A percentile compares a stretch with the other conserved stretches of the same genome.
These are phyloP conservation scores for Zosterops japonicus DNA, from an alignment of 2,113 vertebrate genomes.

Conservation along the genomic window DNA sequence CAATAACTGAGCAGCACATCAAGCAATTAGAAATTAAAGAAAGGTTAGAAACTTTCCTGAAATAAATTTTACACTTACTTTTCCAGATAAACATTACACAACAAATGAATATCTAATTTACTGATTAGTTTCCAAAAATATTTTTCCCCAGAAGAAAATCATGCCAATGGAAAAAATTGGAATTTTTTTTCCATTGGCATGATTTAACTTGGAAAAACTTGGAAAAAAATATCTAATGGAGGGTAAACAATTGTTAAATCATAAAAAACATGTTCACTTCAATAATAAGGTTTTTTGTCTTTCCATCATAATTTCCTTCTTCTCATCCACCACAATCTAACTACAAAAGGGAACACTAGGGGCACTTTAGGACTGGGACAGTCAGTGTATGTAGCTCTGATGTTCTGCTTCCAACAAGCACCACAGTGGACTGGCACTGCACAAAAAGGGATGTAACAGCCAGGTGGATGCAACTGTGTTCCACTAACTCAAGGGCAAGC, in stretches of 20 bases:
- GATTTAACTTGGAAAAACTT: not conserved
- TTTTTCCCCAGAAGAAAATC: not conserved
- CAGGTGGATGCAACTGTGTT: not conserved
- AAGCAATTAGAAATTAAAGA: not conserved
- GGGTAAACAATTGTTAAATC: not conserved
- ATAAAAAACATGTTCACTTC: not conserved
- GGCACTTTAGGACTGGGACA: not conserved
- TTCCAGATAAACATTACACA: not conserved
- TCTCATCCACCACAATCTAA: not conserved
- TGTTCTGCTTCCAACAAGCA: not conserved
- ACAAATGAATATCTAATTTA: not conserved
- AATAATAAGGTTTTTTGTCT: rapidly evolving
- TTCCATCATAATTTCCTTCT: not conserved
- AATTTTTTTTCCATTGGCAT: not conserved
- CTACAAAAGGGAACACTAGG: not conserved
- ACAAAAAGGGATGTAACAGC: not conserved
- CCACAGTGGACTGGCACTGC: rapidly evolving
- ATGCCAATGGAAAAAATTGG: not conserved
- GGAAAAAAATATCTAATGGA: not conserved
- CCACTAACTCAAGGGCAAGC: not conserved
- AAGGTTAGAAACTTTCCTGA: not conserved
- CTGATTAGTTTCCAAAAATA: not conserved
- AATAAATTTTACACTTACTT: not conserved
- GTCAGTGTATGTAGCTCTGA: too few species aligned
- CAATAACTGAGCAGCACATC: not conserved